Conservation (phyloP, 2,888 invertebrate genomes). For the Rotaria socialis region DNA sequence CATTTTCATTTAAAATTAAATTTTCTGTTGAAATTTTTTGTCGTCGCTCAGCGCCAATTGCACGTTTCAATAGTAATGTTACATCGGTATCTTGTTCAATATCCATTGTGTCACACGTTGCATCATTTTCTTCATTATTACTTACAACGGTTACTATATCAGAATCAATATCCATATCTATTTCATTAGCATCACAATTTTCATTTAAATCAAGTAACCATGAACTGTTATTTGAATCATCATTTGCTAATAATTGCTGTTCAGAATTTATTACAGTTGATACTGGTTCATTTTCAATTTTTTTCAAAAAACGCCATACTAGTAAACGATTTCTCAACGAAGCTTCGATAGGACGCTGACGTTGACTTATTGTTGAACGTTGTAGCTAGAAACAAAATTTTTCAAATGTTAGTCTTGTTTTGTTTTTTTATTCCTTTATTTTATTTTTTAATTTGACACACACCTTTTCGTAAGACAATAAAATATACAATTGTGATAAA, state of each 20-base stretch:
- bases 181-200: neutral
- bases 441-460: neutral
- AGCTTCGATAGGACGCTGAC: constrained; percentile 7
- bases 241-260: neutral
- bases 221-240: neutral
- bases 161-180: constrained; percentile 1
- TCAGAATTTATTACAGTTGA: neutral
- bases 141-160: constrained; percentile 5
- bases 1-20: neutral
- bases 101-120: neutral
- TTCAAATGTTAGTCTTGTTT: neutral
- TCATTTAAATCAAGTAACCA: neutral
- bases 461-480: constrained; percentile 4
- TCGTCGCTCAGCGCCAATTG: constrained; percentile 27
- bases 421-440: neutral
- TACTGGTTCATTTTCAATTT: constrained; percentile 36
- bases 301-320: constrained; percentile 26
- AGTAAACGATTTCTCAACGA: constrained; percentile 4
- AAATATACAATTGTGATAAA: constrained; percentile 6
- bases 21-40: neutral
- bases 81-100: neutral
- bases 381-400: neutral
- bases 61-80: constrained; percentile 28
- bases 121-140: neutral
- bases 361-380: constrained; percentile 19